These are phyloP conservation scores for Phataginus tetradactyla DNA, from an alignment of 2,797 vertebrate species.

Conservation along the genomic window DNA sequence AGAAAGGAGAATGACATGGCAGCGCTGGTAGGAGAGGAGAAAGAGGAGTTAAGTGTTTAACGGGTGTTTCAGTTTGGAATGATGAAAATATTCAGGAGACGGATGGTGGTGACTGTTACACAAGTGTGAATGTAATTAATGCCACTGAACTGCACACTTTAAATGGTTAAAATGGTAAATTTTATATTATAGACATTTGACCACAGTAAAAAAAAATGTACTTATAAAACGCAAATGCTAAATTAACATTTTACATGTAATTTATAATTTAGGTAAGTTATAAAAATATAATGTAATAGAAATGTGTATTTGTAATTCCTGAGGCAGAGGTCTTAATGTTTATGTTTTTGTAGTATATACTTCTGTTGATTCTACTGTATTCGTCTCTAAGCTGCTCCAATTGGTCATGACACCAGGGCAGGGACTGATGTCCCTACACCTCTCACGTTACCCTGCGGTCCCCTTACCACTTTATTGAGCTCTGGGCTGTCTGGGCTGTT, in stretches of 20 bases:
- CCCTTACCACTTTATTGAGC: conserved; percentile 96
- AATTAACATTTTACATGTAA: neutral
- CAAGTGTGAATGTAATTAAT: neutral
- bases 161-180: neutral
- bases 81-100: neutral
- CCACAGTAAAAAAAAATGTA: neutral
- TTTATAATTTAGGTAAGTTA: neutral
- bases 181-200: neutral
- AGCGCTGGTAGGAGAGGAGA: neutral
- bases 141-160: neutral
- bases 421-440: neutral
- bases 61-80: neutral
- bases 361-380: neutral
- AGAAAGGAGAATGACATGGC: neutral
- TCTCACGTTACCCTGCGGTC: neutral
- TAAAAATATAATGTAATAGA: neutral
- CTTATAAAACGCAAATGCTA: neutral
- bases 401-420: neutral
- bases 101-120: neutral
- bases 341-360: rapidly evolving
- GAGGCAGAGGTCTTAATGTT: neutral
- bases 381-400: neutral
- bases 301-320: neutral
- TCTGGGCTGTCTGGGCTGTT: conserved; percentile 98
- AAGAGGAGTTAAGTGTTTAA: neutral